phyloP scores from a whole-genome alignment of 1,140 invertebrate species.

The Mylabris phalerata region DNA sequence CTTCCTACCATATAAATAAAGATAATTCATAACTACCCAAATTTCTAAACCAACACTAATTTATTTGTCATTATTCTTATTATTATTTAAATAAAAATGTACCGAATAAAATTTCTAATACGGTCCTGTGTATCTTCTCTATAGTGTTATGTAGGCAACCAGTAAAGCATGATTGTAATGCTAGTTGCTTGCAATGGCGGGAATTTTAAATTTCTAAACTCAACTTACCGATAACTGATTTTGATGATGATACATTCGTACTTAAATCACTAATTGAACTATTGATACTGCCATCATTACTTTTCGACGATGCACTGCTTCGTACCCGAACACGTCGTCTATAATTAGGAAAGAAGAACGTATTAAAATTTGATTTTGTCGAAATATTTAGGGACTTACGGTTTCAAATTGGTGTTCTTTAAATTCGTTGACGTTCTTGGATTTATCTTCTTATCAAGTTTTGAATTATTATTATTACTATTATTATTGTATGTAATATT shows the following conservation, averaged over 20 bases:
- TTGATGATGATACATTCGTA: conserved; percentile 20
- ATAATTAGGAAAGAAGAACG: not conserved
- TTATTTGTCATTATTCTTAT: no score
- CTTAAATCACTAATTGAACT: conserved; percentile 38
- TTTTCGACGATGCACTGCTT: conserved; percentile 6
- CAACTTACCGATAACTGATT: conserved; percentile 26
- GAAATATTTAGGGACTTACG: not conserved
- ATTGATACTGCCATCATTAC: conserved; percentile 28
- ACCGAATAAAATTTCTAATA: no score
- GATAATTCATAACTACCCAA: no score
- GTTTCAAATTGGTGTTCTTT: not conserved
- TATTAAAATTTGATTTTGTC: no score
- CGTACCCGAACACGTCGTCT: conserved; percentile 8
- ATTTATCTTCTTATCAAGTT: not conserved
- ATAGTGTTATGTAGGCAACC: no score
- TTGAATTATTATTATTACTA: not conserved
- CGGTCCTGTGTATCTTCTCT: no score
- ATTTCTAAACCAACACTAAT: no score
- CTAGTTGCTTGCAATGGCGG: no score
- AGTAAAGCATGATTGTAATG: no score
- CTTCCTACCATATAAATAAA: no score
- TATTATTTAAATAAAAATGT: no score
- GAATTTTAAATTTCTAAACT: no score
- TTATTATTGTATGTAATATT: conserved; percentile 19
- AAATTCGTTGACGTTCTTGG: not conserved